Evolutionary conservation across 2,797 vertebrate genomes (phyloP).

Genomic region (Danio kyathit): DNA sequence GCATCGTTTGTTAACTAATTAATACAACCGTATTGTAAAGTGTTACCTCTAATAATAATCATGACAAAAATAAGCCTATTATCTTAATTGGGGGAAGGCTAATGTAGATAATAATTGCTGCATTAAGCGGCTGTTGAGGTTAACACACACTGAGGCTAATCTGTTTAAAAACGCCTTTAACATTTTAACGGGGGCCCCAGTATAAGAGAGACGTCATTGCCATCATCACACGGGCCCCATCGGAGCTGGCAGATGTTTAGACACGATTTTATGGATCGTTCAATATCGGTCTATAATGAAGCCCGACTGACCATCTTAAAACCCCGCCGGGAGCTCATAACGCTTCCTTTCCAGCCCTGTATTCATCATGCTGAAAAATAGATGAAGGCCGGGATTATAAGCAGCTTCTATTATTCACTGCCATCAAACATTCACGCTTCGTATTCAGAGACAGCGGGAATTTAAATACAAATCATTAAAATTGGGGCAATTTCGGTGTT

Average conservation of each 20-base stretch:
- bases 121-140: neutral
- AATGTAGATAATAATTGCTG: neutral
- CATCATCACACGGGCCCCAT: conserved; percentile 87
- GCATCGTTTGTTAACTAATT: too few species aligned
- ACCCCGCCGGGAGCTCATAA: conserved; percentile 92
- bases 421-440: conserved; percentile 67
- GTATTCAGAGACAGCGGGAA: conserved; percentile 3
- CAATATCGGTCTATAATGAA: conserved; percentile 95
- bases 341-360: conserved; percentile 84
- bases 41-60: too few species aligned
- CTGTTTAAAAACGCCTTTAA: conserved; percentile 35
- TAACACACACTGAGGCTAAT: conserved; percentile 8
- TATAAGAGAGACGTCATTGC: conserved; percentile 86
- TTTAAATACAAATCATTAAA: neutral
- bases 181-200: conserved; percentile 30
- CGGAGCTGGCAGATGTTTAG: conserved; percentile 97
- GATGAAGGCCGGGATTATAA: conserved; percentile 88
- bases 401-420: conserved; percentile 75
- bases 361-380: conserved; percentile 96
- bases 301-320: conserved; percentile 94
- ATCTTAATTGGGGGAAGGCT: neutral
- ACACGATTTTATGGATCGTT: conserved; percentile 99
- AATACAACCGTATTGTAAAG: too few species aligned
- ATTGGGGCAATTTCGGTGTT: neutral
- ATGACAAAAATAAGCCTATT: neutral